Base-by-base conservation (phyloP, 37 sponge, comb jelly and placozoan species). In the Diacarnus erythraeanus region DNA sequence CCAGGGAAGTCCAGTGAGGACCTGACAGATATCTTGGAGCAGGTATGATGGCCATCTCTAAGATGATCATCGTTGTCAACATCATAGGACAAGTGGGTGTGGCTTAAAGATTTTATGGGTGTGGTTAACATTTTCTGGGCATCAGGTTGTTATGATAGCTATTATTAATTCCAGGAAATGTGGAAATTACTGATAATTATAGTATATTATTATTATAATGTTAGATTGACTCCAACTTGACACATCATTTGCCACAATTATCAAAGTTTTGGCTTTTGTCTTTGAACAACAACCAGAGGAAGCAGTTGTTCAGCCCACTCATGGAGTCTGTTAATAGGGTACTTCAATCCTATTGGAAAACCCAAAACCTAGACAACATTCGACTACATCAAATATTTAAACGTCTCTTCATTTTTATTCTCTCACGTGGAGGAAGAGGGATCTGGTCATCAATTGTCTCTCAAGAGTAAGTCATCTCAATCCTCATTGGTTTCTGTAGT, bases 241-340 rank as follows among this genome's bases (percentile, higher is more conserved):
- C 38, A 68, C 78, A 17, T 17, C 86, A 88, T 47, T 37, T 39
- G 61, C 57, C 82, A 1, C 76, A 78, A 20, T 77, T 92, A 22
- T 82, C 82, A 6, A 37, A 77, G 10, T 92, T 89, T 65, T 92
- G 93, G 93, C 37, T 88, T 56, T 30, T 57, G 22, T 15, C 38
- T 0, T 57, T 82, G 34, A 79, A 81, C 82, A 84, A 43, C 23
- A 60, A 21, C 25, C 76, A 85, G 42, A 40, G 91, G 30, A 84
- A 77, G 42, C 67, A 85, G 82, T 37, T 89, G 63, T 64, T 84
- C 42, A 18, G 10, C 27, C 81, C 74, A 2, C 43, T 85, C 39
- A 78, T n/a, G 39, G 86, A 92, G 25, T 34, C 27, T 23, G 59
- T 92, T 6, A 72, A 40, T 38, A 4, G 39, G 12, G 2, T 92